Evolutionary conservation across 2,888 invertebrate genomes (phyloP).

Genomic region (Heliconius cydno): DNA sequence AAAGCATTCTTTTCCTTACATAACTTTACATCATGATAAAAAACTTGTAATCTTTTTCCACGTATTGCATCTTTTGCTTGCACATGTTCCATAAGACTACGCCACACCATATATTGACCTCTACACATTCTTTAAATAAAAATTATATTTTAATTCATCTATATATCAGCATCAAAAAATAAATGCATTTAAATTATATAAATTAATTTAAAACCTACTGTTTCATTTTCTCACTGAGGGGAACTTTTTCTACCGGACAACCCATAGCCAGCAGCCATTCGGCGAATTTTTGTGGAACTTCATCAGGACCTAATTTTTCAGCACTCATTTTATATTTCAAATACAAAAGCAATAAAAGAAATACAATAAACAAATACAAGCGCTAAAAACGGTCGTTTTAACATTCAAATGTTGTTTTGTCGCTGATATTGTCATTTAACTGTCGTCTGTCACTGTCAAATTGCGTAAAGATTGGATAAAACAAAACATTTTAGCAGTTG

Average conservation of each 20-base stretch:
- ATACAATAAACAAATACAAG: neutral
- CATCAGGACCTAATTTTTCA: slow-evolving; percentile 65
- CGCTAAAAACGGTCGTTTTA: slow-evolving; percentile 4
- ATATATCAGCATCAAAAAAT: neutral
- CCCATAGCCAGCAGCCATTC: slow-evolving; percentile 77
- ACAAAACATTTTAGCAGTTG: too few species aligned
- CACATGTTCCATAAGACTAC: slow-evolving; percentile 74
- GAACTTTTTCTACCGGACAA: slow-evolving; percentile 71
- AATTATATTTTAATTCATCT: neutral
- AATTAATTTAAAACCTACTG: slow-evolving; percentile 58
- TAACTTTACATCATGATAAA: slow-evolving; percentile 64
- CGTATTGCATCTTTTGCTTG: slow-evolving; percentile 61
- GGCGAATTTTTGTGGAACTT: slow-evolving; percentile 69
- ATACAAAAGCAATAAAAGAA: neutral
- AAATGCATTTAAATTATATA: neutral
- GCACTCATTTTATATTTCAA: slow-evolving; percentile 55
- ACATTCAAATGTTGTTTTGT: neutral
- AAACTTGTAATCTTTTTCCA: slow-evolving; percentile 69
- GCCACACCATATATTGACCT: slow-evolving; percentile 77
- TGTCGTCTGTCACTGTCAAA: slow-evolving; percentile 12
- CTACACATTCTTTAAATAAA: slow-evolving; percentile 66
- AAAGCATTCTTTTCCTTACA: slow-evolving; percentile 63
- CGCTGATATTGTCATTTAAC: neutral
- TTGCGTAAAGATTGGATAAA: neutral
- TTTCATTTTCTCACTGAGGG: slow-evolving; percentile 66